Conservation (phyloP, 2,888 invertebrate genomes). For the Drosophila stalkeri region DNA sequence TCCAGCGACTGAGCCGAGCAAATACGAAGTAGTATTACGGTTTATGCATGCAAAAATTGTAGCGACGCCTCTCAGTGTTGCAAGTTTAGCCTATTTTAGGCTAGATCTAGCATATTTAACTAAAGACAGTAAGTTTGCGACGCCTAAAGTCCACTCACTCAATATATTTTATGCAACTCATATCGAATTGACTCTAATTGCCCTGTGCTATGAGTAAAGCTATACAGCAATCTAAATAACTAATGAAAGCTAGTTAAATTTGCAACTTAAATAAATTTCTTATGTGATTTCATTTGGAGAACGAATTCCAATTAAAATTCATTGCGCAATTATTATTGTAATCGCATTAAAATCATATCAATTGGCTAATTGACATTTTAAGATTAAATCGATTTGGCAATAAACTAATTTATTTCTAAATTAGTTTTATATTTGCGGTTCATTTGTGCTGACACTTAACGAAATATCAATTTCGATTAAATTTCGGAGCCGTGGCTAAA, state of each 20-base stretch:
- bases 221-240: not conserved
- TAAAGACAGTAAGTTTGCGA: no score
- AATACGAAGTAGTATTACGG: no score
- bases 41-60: no score
- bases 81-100: no score
- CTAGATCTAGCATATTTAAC: no score
- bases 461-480: slow-evolving; percentile 4
- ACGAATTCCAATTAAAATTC: not conserved
- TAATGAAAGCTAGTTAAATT: not conserved
- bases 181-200: no score
- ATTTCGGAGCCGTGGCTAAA: not conserved
- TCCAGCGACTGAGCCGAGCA: no score
- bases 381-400: not conserved
- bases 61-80: no score
- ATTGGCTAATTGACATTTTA: slow-evolving; percentile 2
- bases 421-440: not conserved
- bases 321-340: not conserved
- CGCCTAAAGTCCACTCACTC: no score
- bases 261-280: not conserved
- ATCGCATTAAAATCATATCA: not conserved
- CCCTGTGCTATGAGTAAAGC: no score
- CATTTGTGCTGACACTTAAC: not conserved
- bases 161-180: no score
- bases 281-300: not conserved
- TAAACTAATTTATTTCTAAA: slow-evolving; percentile 7